Evolutionary conservation across 2,113 vertebrate species (phyloP).

Genomic region (Argyrosomus japonicus): DNA sequence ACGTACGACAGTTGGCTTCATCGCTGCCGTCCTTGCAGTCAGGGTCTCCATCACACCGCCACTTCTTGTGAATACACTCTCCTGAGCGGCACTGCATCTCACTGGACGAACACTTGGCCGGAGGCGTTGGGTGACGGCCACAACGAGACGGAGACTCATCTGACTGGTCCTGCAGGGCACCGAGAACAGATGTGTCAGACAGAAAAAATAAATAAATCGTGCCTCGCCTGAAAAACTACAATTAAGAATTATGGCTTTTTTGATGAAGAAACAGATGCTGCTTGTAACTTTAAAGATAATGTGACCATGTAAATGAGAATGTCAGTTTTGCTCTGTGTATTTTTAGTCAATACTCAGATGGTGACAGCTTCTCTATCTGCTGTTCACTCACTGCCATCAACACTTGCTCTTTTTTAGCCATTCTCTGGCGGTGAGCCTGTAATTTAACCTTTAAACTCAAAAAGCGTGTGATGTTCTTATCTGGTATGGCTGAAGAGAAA

Average conservation of each 20-base stretch:
- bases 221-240: background rate
- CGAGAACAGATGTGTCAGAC: background rate
- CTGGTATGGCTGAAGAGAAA: background rate
- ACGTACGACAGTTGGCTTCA: slow-evolving; percentile 96
- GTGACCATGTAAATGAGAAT: too few relatives aligned
- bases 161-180: slow-evolving; percentile 84
- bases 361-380: background rate
- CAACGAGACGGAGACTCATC: slow-evolving; percentile 93
- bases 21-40: slow-evolving; percentile 98
- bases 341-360: background rate
- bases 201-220: background rate
- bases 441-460: background rate
- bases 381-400: background rate
- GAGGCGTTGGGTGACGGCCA: slow-evolving; percentile 89
- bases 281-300: background rate
- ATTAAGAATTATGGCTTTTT: too few relatives aligned
- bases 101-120: slow-evolving; percentile 87
- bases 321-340: background rate
- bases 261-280: background rate
- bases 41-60: slow-evolving; percentile 95
- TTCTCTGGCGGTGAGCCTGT: background rate
- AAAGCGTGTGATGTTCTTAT: background rate
- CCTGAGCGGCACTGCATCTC: slow-evolving; percentile 93
- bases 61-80: slow-evolving; percentile 96
- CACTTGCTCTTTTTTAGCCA: background rate